Base-by-base conservation (phyloP, 2,888 invertebrate genomes). In the Harmothoe impar region DNA sequence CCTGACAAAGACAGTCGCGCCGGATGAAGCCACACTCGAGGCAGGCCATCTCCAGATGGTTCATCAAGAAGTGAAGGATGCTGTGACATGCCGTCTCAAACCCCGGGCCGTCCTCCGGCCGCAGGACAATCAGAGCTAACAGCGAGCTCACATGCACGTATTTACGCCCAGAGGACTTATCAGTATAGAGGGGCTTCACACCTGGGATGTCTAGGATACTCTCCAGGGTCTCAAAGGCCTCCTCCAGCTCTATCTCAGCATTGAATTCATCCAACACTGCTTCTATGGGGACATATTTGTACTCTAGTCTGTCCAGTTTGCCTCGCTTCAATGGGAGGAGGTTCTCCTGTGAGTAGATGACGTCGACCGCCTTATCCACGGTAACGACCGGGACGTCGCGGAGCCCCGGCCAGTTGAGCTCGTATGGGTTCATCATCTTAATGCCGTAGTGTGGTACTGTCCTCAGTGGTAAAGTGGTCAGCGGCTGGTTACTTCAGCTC, bases 391-490 rank as follows among this genome's bases (percentile, higher is more conserved):
- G 90, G 7, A 92, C 54, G 25, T 91, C 89, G 52, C 56, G 56
- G 12, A 91, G 86, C 7, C 92, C 92, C 25, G 92, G 92, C 92
- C 92, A 92, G 51, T 90, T 90, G 35, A 92, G 90, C 78, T 62
- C n/a, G 54, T 92, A 91, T 5, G 91, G 35, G 29, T 77, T 81
- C 91, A 91, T 91, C 35, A 43, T 91, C 51, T 15, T 54, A 17
- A 56, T 1, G 43, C 81, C n/a, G 81, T 81, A 7, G 17, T 23
- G 33, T 15, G 20, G 35, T 81, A 25, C 25, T 62, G 62, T 52
- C 62, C n/a, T n/a, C 23, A n/a, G 23, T 62, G 7, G 62, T 62
- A 20, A 62, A 20, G 23, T 62, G 3, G 62, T 62, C n/a, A 15
- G 62, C 62, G 3, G 3, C n/a, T 62, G 15, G 20, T n/a, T 62